phyloP scores from a whole-genome alignment of 2,113 vertebrate species.

The Coreoperca whiteheadi region DNA sequence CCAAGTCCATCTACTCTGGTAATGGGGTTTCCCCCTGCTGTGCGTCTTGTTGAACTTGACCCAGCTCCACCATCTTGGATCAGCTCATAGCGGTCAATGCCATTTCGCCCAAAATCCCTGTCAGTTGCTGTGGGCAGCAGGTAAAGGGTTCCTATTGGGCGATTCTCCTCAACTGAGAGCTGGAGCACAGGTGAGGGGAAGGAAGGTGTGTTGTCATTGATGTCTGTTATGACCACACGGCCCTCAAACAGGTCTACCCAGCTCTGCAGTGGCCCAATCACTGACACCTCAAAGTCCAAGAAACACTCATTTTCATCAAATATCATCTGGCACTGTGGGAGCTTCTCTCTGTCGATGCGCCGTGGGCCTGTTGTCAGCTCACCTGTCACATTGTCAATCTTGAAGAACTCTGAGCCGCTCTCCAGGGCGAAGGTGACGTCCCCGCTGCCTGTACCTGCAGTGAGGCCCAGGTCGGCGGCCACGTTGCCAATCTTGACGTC shows the following conservation, averaged over 20 bases:
- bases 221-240: slow-evolving; percentile 94
- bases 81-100: slow-evolving; percentile 95
- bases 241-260: slow-evolving; percentile 98
- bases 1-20: slow-evolving; percentile 81
- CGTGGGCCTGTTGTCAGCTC: slow-evolving; percentile 93
- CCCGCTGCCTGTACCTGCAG: slow-evolving; percentile 87
- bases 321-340: slow-evolving; percentile 98
- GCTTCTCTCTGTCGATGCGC: slow-evolving; percentile 96
- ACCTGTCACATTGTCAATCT: slow-evolving; percentile 97
- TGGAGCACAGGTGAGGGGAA: slow-evolving; percentile 97
- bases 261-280: slow-evolving; percentile 97
- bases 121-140: slow-evolving; percentile 97
- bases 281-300: slow-evolving; percentile 97
- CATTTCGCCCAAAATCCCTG: slow-evolving; percentile 94
- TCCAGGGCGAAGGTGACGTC: slow-evolving; percentile 97
- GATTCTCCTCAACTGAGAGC: slow-evolving; percentile 96
- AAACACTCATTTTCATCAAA: slow-evolving; percentile 99
- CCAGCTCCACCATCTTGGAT: slow-evolving; percentile 87
- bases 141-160: slow-evolving; percentile 96
- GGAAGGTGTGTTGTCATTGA: slow-evolving; percentile 98
- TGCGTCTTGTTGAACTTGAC: slow-evolving; percentile 74
- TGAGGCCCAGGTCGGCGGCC: slow-evolving; percentile 89
- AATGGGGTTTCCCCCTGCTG: slow-evolving; percentile 71
- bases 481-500: slow-evolving; percentile 96
- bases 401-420: slow-evolving; percentile 95